Evolutionary conservation across 1,140 invertebrate genomes (phyloP).

Genomic region (Bombus ignitus): DNA sequence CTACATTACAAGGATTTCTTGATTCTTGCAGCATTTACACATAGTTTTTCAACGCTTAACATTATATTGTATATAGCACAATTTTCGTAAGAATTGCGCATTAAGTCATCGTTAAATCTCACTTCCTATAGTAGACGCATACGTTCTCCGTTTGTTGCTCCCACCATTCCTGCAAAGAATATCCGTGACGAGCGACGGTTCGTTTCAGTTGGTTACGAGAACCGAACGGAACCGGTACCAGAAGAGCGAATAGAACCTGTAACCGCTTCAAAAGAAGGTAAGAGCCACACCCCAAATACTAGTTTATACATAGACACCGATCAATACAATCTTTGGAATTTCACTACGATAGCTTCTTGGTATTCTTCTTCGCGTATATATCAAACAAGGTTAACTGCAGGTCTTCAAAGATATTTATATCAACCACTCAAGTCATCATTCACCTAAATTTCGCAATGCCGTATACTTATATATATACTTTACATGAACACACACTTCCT

Average conservation of each 20-base stretch:
- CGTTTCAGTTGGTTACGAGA: constrained; percentile 45
- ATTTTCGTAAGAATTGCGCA: not conserved
- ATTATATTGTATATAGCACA: not conserved
- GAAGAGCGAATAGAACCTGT: not conserved
- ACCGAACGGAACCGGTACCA: constrained; percentile 15
- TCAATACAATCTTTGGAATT: no score
- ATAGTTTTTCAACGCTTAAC: not conserved
- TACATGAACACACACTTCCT: no score
- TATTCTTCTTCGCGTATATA: no score
- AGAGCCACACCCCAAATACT: constrained; percentile 27
- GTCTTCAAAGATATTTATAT: no score
- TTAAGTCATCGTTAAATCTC: not conserved
- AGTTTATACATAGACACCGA: no score
- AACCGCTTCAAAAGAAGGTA: constrained; percentile 32
- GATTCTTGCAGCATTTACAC: not conserved
- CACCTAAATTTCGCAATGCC: no score
- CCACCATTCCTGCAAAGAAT: constrained; percentile 15
- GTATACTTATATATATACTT: no score
- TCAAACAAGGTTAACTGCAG: no score
- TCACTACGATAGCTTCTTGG: no score
- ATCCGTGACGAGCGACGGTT: not conserved
- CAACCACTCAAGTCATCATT: no score
- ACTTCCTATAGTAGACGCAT: not conserved
- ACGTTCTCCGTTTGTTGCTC: not conserved
- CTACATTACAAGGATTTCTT: not conserved